Conservation (phyloP, 2,113 vertebrate species). For the Xenus cinereus region DNA sequence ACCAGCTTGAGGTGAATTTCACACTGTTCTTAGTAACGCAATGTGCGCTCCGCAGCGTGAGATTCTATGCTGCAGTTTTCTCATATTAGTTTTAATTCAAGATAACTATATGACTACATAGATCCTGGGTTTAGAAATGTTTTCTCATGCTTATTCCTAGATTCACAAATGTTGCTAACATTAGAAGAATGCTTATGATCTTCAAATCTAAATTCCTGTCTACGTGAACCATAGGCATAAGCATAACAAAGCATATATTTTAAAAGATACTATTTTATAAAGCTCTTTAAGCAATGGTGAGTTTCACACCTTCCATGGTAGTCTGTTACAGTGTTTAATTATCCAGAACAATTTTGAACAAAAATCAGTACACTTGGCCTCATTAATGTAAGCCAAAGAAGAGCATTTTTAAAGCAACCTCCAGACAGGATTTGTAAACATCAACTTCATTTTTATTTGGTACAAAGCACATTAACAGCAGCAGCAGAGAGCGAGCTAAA, state of each 20-base stretch:
- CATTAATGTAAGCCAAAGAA: slow-evolving; percentile 37
- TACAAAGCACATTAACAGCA: slow-evolving; percentile 61
- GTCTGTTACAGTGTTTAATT: slow-evolving; percentile 37
- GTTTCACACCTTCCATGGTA: not conserved
- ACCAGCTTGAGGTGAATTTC: not conserved
- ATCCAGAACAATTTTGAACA: slow-evolving; percentile 27
- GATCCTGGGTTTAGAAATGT: not conserved
- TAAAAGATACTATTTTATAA: not conserved
- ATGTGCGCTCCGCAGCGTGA: not conserved
- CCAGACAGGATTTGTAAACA: slow-evolving; percentile 59
- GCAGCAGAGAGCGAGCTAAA: slow-evolving; percentile 53
- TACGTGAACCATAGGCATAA: not conserved
- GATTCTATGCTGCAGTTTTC: not conserved
- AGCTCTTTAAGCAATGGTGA: not conserved
- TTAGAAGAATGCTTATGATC: not conserved
- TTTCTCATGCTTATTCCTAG: not conserved
- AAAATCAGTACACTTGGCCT: slow-evolving; percentile 35
- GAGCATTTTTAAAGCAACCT: slow-evolving; percentile 45
- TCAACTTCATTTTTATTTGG: slow-evolving; percentile 62
- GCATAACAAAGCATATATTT: not conserved
- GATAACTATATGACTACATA: not conserved
- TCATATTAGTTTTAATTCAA: not conserved
- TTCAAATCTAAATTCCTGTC: not conserved
- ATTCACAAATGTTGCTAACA: not conserved
- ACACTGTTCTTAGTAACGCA: not conserved